A percentile compares a stretch with the other conserved stretches of the same genome.
phyloP scores from a whole-genome alignment of 2,113 vertebrate species.

The Lucifuga dentata region DNA sequence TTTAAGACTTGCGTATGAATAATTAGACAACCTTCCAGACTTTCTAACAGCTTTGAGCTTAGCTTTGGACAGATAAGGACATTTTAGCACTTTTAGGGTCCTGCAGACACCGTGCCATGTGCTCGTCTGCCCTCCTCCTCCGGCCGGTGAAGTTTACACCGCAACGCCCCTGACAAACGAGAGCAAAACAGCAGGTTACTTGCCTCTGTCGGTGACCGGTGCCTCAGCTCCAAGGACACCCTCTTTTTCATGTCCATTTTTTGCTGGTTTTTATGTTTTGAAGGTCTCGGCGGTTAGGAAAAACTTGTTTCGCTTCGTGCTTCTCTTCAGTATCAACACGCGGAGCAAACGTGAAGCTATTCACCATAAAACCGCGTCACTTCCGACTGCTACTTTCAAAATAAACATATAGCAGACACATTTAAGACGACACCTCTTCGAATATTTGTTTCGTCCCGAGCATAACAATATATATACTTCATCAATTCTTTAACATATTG shows the following conservation, averaged over 20 bases:
- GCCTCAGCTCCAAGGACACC: conserved; percentile 77
- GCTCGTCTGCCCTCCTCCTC: conserved; percentile 55
- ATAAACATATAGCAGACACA: not conserved
- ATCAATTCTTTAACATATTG: no score
- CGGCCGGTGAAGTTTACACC: conserved; percentile 32
- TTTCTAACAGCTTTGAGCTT: not conserved
- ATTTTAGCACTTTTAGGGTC: not conserved
- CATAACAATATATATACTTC: no score
- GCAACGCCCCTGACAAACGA: conserved; percentile 5
- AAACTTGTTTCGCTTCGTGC: conserved; percentile 48
- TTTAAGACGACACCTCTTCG: not conserved
- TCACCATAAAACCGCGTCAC: accelerated
- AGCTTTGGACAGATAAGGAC: not conserved
- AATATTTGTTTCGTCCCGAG: no score
- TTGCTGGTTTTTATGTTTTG: conserved; percentile 31
- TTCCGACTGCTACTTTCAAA: conserved; percentile 40
- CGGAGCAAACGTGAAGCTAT: conserved; percentile 47
- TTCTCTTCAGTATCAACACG: conserved; percentile 68
- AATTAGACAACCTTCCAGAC: accelerated
- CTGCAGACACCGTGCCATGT: conserved; percentile 64
- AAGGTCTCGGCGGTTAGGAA: conserved; percentile 6
- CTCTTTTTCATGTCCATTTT: conserved; percentile 82
- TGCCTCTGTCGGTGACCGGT: conserved; percentile 80
- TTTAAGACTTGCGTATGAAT: accelerated
- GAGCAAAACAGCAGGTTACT: conserved; percentile 12